Evolutionary conservation across 2,888 invertebrate genomes (phyloP).

Genomic region (Bembecia ichneumoniformis): DNA sequence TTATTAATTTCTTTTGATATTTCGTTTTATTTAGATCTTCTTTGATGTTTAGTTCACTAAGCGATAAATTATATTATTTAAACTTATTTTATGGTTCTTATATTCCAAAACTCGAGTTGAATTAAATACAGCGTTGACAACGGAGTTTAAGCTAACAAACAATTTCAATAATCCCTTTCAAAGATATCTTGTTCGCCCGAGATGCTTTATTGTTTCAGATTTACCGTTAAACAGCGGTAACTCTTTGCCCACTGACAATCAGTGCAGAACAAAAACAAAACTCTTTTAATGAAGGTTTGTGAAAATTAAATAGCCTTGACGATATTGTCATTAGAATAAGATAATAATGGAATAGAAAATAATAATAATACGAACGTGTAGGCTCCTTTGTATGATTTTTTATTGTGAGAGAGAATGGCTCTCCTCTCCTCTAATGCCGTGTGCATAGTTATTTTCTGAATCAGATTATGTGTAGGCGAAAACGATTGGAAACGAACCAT

Average conservation of each 20-base stretch:
- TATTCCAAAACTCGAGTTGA: neutral
- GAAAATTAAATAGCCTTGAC: conserved; percentile 25
- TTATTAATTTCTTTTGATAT: no score
- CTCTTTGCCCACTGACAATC: conserved; percentile 29
- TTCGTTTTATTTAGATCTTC: no score
- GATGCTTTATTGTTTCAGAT: conserved; percentile 36
- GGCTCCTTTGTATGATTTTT: no score
- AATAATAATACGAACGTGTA: no score
- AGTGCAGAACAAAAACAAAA: conserved; percentile 54
- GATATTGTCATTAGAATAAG: conserved; percentile 4
- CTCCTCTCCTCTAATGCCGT: no score
- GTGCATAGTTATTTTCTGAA: no score
- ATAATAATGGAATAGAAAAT: no score
- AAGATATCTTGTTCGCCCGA: conserved; percentile 22
- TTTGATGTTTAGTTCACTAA: no score
- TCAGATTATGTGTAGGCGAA: no score
- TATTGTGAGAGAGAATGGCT: no score
- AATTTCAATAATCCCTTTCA: conserved; percentile 21
- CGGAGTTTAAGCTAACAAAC: conserved; percentile 4
- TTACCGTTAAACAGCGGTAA: conserved; percentile 34
- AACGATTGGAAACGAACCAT: neutral
- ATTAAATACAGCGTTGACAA: neutral
- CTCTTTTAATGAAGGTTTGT: conserved; percentile 16
- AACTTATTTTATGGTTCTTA: no score
- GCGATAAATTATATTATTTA: no score